A percentile compares a stretch with the other conserved stretches of the same genome.
phyloP scores from a whole-genome alignment of 2,113 vertebrate species.

The Lucifuga dentata region DNA sequence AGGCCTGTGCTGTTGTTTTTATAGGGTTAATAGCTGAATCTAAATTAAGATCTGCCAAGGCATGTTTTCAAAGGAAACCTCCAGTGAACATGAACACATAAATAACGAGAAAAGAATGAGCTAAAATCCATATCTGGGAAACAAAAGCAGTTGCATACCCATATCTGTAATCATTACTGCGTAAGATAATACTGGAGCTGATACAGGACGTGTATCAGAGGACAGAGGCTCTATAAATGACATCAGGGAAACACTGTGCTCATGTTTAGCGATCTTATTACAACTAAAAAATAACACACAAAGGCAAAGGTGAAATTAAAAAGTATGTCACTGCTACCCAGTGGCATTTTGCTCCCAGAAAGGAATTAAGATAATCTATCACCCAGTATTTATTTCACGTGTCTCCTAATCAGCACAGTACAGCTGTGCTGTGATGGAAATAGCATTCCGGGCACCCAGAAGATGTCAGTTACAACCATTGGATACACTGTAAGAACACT shows the following conservation, averaged over 20 bases:
- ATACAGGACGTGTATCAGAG: not conserved
- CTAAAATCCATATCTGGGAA: constrained; percentile 9
- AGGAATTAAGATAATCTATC: not conserved
- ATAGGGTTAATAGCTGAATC: too few relatives aligned
- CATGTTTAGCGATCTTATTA: constrained; percentile 5
- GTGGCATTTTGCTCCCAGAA: not conserved
- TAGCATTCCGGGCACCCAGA: too few relatives aligned
- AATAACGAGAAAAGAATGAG: not conserved
- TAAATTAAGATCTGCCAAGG: too few relatives aligned
- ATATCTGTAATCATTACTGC: not conserved
- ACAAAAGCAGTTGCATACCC: not conserved
- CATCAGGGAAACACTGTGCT: constrained; percentile 24
- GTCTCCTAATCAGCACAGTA: too few relatives aligned
- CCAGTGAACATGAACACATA: not conserved
- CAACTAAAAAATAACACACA: constrained; percentile 5
- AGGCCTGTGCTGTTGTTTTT: too few relatives aligned
- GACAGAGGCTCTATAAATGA: constrained; percentile 1
- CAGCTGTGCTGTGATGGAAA: too few relatives aligned
- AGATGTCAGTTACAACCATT: too few relatives aligned
- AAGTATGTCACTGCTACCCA: not conserved
- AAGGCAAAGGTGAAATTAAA: not conserved
- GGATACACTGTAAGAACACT: too few relatives aligned
- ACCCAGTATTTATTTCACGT: not conserved
- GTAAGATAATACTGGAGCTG: constrained; percentile 18
- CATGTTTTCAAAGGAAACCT: not conserved